Evolutionary conservation across 2,797 vertebrate species (phyloP).

Genomic region (Kryptopterus vitreolus): DNA sequence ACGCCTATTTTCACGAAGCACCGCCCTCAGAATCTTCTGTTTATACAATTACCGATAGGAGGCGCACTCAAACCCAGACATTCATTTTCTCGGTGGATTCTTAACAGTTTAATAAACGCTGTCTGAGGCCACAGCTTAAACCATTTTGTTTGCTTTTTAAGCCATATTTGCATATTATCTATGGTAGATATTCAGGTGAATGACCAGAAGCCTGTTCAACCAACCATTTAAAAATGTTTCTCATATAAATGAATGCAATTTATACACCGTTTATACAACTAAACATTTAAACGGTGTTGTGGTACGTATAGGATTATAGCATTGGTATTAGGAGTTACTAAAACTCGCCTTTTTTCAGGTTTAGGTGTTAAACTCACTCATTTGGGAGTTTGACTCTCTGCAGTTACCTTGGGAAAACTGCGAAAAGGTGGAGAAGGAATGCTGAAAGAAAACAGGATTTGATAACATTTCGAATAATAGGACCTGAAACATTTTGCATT

Average conservation of each 20-base stretch:
- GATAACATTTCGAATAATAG: no score
- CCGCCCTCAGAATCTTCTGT: neutral
- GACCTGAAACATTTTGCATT: conserved; percentile 14
- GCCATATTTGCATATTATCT: neutral
- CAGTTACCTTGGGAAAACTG: neutral
- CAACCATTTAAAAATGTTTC: neutral
- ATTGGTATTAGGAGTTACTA: neutral
- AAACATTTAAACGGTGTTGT: neutral
- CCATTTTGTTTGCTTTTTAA: neutral
- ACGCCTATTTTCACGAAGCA: neutral
- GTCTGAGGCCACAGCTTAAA: neutral
- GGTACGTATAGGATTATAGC: neutral
- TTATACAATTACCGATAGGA: neutral
- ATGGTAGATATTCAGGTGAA: neutral
- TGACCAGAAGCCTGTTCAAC: neutral
- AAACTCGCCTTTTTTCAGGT: neutral
- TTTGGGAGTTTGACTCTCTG: conserved; percentile 3
- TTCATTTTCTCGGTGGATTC: no score
- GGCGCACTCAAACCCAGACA: neutral
- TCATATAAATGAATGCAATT: neutral
- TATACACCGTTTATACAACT: neutral
- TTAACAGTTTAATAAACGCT: no score
- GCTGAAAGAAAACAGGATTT: neutral
- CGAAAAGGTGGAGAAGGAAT: conserved; percentile 7
- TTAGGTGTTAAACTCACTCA: neutral